Evolutionary conservation across 2,113 vertebrate species (phyloP).

Genomic region (Pogonocichla stellata): DNA sequence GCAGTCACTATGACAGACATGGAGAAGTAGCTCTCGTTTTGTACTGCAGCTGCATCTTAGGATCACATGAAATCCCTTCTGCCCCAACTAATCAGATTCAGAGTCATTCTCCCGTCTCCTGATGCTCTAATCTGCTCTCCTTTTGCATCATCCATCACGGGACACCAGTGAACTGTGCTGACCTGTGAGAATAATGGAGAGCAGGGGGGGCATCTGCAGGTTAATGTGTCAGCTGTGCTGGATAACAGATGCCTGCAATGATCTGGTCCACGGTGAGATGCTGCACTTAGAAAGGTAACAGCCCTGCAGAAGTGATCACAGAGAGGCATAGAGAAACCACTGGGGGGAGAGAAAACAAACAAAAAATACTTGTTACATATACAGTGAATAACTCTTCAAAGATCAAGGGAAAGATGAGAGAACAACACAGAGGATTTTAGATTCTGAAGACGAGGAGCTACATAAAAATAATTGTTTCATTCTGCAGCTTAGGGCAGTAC

Average conservation of each 20-base stretch:
- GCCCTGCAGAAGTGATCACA: background rate
- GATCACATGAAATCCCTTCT: conserved; percentile 38
- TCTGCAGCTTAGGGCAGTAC: conserved; percentile 33
- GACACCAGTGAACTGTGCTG: background rate
- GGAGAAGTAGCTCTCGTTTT: conserved; percentile 16
- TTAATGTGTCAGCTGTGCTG: background rate
- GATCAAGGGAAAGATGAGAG: background rate
- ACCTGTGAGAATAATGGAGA: conserved; percentile 11
- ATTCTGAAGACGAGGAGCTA: background rate
- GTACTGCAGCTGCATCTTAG: conserved; percentile 1
- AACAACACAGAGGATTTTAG: conserved; percentile 20
- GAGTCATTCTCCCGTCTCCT: conserved; percentile 5
- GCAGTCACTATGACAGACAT: background rate
- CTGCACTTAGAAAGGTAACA: background rate
- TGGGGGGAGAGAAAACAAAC: background rate
- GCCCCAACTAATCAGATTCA: conserved; percentile 30
- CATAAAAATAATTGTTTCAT: conserved; percentile 47
- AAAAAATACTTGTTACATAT: background rate
- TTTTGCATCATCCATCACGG: conserved; percentile 9
- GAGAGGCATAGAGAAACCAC: background rate
- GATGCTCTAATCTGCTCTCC: conserved; percentile 22
- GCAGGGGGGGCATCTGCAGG: background rate
- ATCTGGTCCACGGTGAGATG: background rate
- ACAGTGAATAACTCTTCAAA: background rate
- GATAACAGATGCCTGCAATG: conserved; percentile 17